Conservation (phyloP, 2,888 invertebrate genomes). For the Caradrina clavipalpis region DNA sequence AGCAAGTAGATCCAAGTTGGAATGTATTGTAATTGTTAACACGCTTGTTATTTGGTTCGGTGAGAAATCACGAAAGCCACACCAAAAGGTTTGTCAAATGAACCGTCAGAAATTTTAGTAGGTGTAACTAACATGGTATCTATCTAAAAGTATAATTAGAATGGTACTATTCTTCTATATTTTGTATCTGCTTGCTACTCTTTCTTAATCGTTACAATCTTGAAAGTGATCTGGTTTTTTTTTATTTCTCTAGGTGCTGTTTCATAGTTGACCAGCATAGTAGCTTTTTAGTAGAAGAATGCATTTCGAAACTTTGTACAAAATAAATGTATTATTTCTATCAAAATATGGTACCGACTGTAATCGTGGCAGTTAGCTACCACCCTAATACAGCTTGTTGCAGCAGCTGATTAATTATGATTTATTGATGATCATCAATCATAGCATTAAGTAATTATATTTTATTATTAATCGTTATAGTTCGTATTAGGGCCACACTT, state of each 20-base stretch:
- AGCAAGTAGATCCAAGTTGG: constrained; percentile 53
- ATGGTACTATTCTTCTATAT: background rate
- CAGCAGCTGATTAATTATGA: constrained; percentile 27
- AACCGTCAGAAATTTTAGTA: background rate
- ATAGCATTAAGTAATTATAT: background rate
- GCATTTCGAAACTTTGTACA: too few relatives aligned
- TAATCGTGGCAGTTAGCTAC: constrained; percentile 10
- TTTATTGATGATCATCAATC: constrained; percentile 31
- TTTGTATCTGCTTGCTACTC: background rate
- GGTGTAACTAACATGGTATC: background rate
- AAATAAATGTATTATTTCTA: background rate
- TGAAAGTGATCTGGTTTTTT: too few relatives aligned
- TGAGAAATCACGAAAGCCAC: constrained; percentile 27
- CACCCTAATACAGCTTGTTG: constrained; percentile 5
- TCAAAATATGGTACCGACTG: too few relatives aligned
- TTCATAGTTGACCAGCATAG: too few relatives aligned
- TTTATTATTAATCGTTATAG: too few relatives aligned
- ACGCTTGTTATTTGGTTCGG: constrained; percentile 32
- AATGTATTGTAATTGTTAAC: constrained; percentile 46
- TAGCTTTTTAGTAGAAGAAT: too few relatives aligned
- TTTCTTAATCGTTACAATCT: too few relatives aligned
- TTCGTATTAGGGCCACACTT: background rate
- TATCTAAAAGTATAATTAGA: background rate
- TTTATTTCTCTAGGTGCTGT: too few relatives aligned
- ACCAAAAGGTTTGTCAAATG: background rate